Conservation (phyloP, 2,888 invertebrate species). For the Tethea ocularis region DNA sequence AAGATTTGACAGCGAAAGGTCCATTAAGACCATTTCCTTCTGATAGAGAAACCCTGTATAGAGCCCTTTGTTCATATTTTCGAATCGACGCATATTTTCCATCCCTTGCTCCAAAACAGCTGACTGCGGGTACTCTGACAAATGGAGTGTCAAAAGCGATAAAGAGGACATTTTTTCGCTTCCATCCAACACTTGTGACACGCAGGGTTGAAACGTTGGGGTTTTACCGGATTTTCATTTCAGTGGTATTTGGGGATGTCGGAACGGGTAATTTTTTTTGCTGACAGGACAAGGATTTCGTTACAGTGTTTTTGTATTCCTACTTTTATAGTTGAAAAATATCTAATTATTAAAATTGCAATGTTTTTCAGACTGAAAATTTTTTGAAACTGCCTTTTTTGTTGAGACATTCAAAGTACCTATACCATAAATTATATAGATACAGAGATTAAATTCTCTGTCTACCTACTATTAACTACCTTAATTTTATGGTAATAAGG, state of each 20-base stretch:
- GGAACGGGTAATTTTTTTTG: not conserved
- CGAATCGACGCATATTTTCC: not conserved
- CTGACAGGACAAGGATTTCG: not conserved
- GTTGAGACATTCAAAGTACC: too few relatives aligned
- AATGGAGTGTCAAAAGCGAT: constrained; percentile 9
- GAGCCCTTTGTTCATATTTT: not conserved
- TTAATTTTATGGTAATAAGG: not conserved
- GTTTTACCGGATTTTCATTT: not conserved
- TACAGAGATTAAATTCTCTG: too few relatives aligned
- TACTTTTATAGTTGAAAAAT: too few relatives aligned
- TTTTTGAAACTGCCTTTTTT: too few relatives aligned
- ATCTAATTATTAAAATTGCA: too few relatives aligned
- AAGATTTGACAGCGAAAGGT: too few relatives aligned
- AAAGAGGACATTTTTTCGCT: constrained; percentile 1
- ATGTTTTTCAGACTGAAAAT: too few relatives aligned
- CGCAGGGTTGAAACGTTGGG: constrained; percentile 1
- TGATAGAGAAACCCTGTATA: too few relatives aligned
- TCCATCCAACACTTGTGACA: not conserved
- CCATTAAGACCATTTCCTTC: too few relatives aligned
- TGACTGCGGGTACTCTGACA: constrained; percentile 4
- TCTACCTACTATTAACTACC: too few relatives aligned
- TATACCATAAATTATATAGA: too few relatives aligned
- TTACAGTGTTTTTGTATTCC: too few relatives aligned
- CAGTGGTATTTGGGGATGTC: not conserved
- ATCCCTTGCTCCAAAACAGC: not conserved